Percentiles rank a stretch among this genome's conserved stretches.
phyloP scores from a whole-genome alignment of 2,888 invertebrate genomes.

The Agrilus mali region DNA sequence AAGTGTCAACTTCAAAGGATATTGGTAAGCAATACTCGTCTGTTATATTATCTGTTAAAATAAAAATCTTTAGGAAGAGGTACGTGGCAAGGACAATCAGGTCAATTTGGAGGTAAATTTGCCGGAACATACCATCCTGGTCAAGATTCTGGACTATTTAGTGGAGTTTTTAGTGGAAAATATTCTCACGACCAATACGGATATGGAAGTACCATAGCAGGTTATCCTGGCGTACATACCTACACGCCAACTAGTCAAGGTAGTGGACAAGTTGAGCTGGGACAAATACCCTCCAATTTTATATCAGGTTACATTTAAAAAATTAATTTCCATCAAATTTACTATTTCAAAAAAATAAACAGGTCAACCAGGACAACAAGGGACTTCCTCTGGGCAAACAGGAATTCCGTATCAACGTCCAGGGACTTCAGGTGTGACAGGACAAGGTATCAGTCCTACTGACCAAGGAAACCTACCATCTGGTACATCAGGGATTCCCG shows the following conservation, averaged over 20 bases:
- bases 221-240: too few relatives aligned
- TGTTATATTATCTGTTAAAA: too few relatives aligned
- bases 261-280: constrained; percentile 1
- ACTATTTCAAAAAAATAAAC: neutral
- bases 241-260: constrained; percentile 4
- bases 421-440: constrained; percentile 3
- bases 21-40: too few relatives aligned
- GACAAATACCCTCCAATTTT: constrained; percentile 1
- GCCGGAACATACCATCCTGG: neutral
- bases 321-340: neutral
- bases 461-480: neutral
- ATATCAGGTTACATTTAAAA: too few relatives aligned
- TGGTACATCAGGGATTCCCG: neutral
- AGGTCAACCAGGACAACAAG: neutral
- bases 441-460: neutral
- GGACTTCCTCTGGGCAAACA: constrained; percentile 8
- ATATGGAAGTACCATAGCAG: too few relatives aligned
- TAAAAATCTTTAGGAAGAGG: too few relatives aligned
- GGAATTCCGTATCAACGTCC: constrained; percentile 9
- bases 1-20: too few relatives aligned
- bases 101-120: constrained; percentile 5
- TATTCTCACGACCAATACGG: constrained; percentile 2
- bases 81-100: too few relatives aligned
- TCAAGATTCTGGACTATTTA: constrained; percentile 12
- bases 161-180: constrained; percentile 11